A percentile compares a stretch with the other conserved stretches of the same genome.
These are phyloP conservation scores for Myotis davidii DNA, from an alignment of 2,113 vertebrate species.

Conservation along the genomic window DNA sequence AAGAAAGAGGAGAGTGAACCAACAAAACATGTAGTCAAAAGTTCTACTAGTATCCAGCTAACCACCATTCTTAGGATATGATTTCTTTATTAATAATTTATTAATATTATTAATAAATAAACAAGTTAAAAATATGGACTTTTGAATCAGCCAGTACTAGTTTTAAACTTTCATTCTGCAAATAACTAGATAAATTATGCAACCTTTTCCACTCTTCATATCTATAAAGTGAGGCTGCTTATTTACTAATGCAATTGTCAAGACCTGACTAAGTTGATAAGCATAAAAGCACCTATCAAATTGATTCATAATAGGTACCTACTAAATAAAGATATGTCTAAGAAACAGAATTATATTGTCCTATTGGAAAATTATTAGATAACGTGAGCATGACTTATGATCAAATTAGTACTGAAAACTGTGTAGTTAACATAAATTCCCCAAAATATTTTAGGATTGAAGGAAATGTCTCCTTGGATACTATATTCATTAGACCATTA, in stretches of 20 bases:
- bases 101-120: not conserved
- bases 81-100: not conserved
- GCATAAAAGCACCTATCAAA: not conserved
- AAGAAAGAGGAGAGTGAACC: not conserved
- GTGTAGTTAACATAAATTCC: not conserved
- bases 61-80: not conserved
- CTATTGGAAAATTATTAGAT: not conserved
- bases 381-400: not conserved
- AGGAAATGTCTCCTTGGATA: not conserved
- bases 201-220: not conserved
- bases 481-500: not conserved
- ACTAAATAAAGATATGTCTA: not conserved
- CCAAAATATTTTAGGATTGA: not conserved
- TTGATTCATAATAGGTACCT: not conserved
- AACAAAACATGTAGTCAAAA: not conserved
- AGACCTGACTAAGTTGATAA: not conserved
- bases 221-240: not conserved
- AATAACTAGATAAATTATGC: not conserved
- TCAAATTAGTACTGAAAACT: not conserved
- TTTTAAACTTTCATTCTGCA: slow-evolving; percentile 26
- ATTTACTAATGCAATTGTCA: not conserved
- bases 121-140: not conserved
- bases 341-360: not conserved
- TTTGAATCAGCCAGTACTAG: not conserved
- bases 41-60: not conserved